Evolutionary conservation across 2,113 vertebrate species (phyloP).

Genomic region (Abramis brama): DNA sequence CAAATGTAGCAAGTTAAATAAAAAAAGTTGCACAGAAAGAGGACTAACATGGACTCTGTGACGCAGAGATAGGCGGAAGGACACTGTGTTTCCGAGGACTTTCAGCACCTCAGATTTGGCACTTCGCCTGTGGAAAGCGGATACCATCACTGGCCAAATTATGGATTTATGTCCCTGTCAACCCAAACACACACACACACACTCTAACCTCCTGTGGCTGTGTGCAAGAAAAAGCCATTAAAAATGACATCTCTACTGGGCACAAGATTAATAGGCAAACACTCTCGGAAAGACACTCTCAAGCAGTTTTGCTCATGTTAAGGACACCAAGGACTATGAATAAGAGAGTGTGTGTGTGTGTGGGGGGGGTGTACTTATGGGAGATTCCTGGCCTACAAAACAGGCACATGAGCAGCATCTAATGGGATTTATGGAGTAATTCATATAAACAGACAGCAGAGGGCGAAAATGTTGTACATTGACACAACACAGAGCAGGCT

Average conservation of each 20-base stretch:
- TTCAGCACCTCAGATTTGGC: conserved; percentile 45
- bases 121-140: conserved; percentile 19
- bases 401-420: background rate
- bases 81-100: conserved; percentile 33
- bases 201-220: background rate
- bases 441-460: conserved; percentile 45
- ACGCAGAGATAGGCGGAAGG: background rate
- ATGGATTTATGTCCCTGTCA: conserved; percentile 44
- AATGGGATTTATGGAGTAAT: conserved; percentile 4
- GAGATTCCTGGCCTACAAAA: background rate
- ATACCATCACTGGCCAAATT: conserved; percentile 37
- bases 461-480: conserved; percentile 45
- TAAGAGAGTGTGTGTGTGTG: background rate
- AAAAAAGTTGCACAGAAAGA: background rate
- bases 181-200: conserved; percentile 7
- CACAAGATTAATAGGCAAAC: conserved; percentile 18
- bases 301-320: conserved; percentile 29
- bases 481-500: background rate
- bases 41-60: background rate
- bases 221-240: conserved; percentile 29
- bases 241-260: conserved; percentile 24
- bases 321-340: conserved; percentile 9
- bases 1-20: background rate
- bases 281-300: conserved; percentile 6
- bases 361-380: conserved; percentile 1